Percentiles rank a stretch among this genome's conserved stretches.
phyloP scores from a whole-genome alignment of 1,140 invertebrate species.

The Lepidostoma basale region DNA sequence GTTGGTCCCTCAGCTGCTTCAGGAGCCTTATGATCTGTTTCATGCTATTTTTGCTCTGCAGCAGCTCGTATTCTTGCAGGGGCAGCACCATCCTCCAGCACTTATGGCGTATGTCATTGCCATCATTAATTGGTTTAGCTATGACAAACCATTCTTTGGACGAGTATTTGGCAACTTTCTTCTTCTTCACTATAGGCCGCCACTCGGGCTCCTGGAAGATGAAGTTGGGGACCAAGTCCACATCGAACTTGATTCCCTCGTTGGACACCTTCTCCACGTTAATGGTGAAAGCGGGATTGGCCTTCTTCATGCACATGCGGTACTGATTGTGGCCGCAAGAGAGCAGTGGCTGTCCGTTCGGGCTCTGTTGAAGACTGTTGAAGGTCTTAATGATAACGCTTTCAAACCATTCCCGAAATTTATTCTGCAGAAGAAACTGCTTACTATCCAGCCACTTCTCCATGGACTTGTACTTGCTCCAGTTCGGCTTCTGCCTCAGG shows the following conservation, averaged over 20 bases:
- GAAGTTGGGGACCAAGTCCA: not conserved
- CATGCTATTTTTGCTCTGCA: not conserved
- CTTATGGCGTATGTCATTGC: not conserved
- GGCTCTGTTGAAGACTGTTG: no score
- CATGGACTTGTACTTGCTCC: not conserved
- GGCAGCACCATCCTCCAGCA: not conserved
- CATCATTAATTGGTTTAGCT: not conserved
- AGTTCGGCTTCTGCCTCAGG: not conserved
- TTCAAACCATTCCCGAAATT: slow-evolving; percentile 2
- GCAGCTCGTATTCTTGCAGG: not conserved
- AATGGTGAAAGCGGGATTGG: not conserved
- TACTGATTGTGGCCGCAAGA: not conserved
- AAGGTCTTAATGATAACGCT: not conserved
- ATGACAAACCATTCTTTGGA: slow-evolving; percentile 5
- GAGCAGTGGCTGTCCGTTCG: not conserved
- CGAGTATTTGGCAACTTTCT: not conserved
- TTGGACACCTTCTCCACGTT: not conserved
- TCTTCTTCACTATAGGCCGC: not conserved
- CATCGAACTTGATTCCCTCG: not conserved
- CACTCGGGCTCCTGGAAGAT: not conserved
- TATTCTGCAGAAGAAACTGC: not conserved
- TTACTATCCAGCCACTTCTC: not conserved
- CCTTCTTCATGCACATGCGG: not conserved
- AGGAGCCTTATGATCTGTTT: not conserved
- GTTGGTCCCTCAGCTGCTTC: not conserved